These are phyloP conservation scores for Gastrophysa polygoni DNA, from an alignment of 2,888 invertebrate genomes.

Conservation along the genomic window DNA sequence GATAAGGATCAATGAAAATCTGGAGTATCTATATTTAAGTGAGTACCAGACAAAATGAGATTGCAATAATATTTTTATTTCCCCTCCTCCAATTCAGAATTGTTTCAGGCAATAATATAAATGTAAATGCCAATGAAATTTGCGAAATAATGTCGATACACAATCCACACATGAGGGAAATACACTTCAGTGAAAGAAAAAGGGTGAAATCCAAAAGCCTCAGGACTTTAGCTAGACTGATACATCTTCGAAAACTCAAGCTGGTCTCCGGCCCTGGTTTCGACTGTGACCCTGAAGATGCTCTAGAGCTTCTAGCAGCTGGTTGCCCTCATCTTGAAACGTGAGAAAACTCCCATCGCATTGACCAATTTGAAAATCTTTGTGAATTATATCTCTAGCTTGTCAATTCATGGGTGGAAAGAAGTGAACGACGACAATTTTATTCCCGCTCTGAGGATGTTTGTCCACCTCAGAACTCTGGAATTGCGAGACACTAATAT, in stretches of 20 bases:
- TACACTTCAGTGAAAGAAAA: constrained; percentile 45
- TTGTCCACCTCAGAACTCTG: constrained; percentile 43
- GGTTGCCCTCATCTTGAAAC: constrained; percentile 47
- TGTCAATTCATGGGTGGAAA: constrained; percentile 47
- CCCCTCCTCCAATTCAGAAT: not conserved
- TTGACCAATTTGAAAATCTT: no score
- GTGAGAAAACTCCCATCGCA: no score
- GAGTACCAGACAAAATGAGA: no score
- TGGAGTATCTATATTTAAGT: constrained; percentile 42
- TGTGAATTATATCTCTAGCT: constrained; percentile 30
- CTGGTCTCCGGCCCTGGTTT: constrained; percentile 42
- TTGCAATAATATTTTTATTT: no score
- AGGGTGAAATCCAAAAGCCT: constrained; percentile 43
- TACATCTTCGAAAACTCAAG: constrained; percentile 42
- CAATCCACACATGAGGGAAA: constrained; percentile 40
- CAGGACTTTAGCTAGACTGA: constrained; percentile 43
- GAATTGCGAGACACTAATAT: constrained; percentile 46
- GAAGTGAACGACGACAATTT: constrained; percentile 48
- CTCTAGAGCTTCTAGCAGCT: constrained; percentile 46
- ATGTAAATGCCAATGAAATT: constrained; percentile 46
- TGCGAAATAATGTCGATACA: constrained; percentile 45
- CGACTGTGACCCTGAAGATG: constrained; percentile 49
- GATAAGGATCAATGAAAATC: constrained; percentile 41
- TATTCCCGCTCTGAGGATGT: constrained; percentile 45
- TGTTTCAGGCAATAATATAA: constrained; percentile 44